phyloP scores from a whole-genome alignment of 30 jellyfish, hydroid and myxozoan species.

The Chrysaora quinquecirrha region DNA sequence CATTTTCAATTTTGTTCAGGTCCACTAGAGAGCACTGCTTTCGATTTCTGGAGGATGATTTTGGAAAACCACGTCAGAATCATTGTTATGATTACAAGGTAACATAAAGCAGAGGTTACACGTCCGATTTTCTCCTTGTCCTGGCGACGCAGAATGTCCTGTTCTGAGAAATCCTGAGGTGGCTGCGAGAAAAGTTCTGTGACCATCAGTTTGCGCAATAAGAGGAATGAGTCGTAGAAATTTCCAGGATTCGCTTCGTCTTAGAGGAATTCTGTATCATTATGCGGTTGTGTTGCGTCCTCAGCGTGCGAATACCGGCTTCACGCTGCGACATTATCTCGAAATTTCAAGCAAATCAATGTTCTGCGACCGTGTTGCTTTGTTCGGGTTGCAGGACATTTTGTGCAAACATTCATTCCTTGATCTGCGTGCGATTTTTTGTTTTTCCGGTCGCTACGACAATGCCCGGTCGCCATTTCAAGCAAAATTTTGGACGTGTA shows the following conservation, averaged over 20 bases:
- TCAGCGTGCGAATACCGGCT: neutral
- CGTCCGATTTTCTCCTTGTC: neutral
- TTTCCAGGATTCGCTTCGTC: neutral
- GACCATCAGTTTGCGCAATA: neutral
- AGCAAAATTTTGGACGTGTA: too few species aligned
- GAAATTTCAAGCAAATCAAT: too few species aligned
- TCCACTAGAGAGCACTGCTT: constrained; percentile 74
- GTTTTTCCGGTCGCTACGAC: too few species aligned
- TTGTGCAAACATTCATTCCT: too few species aligned
- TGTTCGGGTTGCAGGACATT: too few species aligned
- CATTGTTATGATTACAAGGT: constrained; percentile 92
- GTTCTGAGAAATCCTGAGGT: neutral
- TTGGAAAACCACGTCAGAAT: constrained; percentile 74
- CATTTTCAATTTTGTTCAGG: constrained; percentile 68
- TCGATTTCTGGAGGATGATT: constrained; percentile 95
- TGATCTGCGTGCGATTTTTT: neutral
- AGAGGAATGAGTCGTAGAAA: too few species aligned
- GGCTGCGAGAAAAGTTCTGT: neutral
- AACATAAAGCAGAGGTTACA: too few species aligned
- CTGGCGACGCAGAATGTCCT: neutral
- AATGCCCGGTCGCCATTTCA: too few species aligned
- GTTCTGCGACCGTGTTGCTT: too few species aligned
- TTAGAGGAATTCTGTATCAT: neutral
- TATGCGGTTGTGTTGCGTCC: neutral
- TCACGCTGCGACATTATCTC: too few species aligned